These are phyloP conservation scores for Hemibagrus guttatus DNA, from an alignment of 2,797 vertebrate genomes.

Conservation along the genomic window DNA sequence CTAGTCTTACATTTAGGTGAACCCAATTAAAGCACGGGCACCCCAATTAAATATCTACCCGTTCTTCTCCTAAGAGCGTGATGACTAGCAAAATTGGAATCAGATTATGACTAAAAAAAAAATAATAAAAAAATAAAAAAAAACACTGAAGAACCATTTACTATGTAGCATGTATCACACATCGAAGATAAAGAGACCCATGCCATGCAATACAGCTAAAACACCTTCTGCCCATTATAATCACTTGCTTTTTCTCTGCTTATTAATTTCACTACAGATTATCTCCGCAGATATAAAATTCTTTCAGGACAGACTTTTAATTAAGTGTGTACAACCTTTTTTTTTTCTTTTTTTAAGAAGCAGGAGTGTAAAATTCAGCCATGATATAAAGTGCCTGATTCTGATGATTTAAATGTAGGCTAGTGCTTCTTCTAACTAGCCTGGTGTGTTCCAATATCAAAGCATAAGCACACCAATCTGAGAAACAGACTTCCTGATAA, in stretches of 20 bases:
- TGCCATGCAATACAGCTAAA: slow-evolving; percentile 71
- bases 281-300: slow-evolving; percentile 79
- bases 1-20: slow-evolving; percentile 80
- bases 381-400: slow-evolving; percentile 28
- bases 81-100: slow-evolving; percentile 81
- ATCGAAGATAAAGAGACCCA: slow-evolving; percentile 73
- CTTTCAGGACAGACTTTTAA: slow-evolving; percentile 77
- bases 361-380: slow-evolving; percentile 65
- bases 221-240: slow-evolving; percentile 70
- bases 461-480: background rate
- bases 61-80: slow-evolving; percentile 72
- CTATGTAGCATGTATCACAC: slow-evolving; percentile 71
- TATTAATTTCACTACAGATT: slow-evolving; percentile 84
- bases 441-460: slow-evolving; percentile 4
- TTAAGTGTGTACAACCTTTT: slow-evolving; percentile 77
- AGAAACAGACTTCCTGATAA: background rate
- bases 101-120: slow-evolving; percentile 73
- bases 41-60: slow-evolving; percentile 78
- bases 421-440: slow-evolving; percentile 24
- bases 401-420: slow-evolving; percentile 24
- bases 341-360: slow-evolving; percentile 70
- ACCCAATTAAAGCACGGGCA: slow-evolving; percentile 80
- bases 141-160: slow-evolving; percentile 71
- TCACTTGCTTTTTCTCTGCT: slow-evolving; percentile 73
- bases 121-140: too few relatives aligned